phyloP scores from a whole-genome alignment of 2,888 invertebrate species.

The Neoitamus cyanurus region DNA sequence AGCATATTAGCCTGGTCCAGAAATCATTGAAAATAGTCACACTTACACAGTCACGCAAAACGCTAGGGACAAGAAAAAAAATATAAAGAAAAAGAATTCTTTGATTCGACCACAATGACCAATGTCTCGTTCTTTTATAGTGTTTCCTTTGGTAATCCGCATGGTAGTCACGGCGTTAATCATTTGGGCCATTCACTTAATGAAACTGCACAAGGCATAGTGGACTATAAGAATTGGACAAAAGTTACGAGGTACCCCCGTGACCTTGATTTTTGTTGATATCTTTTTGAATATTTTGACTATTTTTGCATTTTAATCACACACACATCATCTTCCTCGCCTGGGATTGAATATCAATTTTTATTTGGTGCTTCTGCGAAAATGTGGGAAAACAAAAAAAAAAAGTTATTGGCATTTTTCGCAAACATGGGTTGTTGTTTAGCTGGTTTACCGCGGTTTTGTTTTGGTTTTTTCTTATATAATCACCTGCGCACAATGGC shows the following conservation, averaged over 20 bases:
- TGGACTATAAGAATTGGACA: constrained; percentile 72
- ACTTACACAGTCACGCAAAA: not conserved
- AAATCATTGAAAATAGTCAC: not conserved
- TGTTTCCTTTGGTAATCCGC: constrained; percentile 54
- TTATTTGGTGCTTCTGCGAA: constrained; percentile 1
- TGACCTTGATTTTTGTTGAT: constrained; percentile 29
- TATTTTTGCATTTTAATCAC: constrained; percentile 37
- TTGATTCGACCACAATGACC: constrained; percentile 42
- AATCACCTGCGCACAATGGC: not conserved
- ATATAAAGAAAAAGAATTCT: not conserved
- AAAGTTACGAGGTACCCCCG: constrained; percentile 68
- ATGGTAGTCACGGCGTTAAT: constrained; percentile 56
- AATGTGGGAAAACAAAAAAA: not conserved
- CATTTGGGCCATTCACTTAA: constrained; percentile 69
- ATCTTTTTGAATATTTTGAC: constrained; percentile 13
- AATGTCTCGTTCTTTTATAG: constrained; percentile 51
- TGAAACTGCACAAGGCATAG: constrained; percentile 69
- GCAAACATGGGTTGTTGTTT: not conserved
- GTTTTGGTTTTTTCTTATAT: not conserved
- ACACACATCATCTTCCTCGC: constrained; percentile 14
- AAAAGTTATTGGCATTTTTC: not conserved
- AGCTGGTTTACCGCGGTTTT: not conserved
- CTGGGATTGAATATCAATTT: not conserved
- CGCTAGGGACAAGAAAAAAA: constrained; percentile 16
- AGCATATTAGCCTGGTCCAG: not conserved